phyloP scores from a whole-genome alignment of 2,888 invertebrate genomes.

The Laothoe populi region DNA sequence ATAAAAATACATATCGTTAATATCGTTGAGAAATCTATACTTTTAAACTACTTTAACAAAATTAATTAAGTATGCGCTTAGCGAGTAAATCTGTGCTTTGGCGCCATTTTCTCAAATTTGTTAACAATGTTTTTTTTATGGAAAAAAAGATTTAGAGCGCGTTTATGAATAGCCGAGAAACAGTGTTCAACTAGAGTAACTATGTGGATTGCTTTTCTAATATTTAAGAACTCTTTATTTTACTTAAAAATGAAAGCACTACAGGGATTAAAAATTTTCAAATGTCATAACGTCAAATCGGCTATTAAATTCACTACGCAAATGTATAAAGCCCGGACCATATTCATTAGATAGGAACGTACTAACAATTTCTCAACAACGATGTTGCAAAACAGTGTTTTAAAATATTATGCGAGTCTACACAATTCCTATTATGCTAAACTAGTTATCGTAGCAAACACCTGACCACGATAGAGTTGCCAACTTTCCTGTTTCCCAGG shows the following conservation, averaged over 20 bases:
- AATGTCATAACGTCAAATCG: slow-evolving; percentile 3
- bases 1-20: not conserved
- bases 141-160: not conserved
- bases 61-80: not conserved
- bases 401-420: not conserved
- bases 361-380: slow-evolving; percentile 13
- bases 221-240: slow-evolving; percentile 2
- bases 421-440: not conserved
- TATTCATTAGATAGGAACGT: not conserved
- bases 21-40: too few relatives aligned
- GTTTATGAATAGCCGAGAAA: too few relatives aligned
- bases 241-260: slow-evolving; percentile 2
- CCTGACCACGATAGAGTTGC: slow-evolving; percentile 20
- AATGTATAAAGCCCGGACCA: not conserved
- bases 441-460: slow-evolving; percentile 4
- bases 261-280: not conserved
- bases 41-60: too few relatives aligned
- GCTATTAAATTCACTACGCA: not conserved
- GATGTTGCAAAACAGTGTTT: not conserved
- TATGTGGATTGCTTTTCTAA: not conserved
- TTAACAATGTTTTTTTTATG: not conserved
- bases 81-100: not conserved
- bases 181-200: not conserved
- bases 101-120: not conserved
- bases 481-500: too few relatives aligned